A percentile compares a stretch with the other conserved stretches of the same genome.
Conservation (phyloP, 2,888 invertebrate species). For the Rhagophthalmus giganteus region DNA sequence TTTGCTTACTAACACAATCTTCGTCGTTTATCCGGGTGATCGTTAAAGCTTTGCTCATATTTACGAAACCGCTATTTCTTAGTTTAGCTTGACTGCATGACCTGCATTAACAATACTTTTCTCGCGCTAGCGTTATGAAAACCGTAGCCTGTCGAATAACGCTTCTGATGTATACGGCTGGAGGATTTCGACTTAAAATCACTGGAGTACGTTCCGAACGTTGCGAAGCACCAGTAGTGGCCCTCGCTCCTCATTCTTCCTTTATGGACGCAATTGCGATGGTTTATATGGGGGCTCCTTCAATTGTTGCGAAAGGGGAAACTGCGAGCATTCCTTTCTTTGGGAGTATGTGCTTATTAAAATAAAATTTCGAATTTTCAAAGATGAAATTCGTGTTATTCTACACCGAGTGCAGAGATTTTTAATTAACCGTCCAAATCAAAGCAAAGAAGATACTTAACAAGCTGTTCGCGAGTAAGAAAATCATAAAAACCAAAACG, state of each 20-base stretch:
- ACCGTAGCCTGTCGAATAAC: conserved; percentile 69
- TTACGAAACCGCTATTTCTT: conserved; percentile 2
- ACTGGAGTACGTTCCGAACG: conserved; percentile 67
- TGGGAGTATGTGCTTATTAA: conserved; percentile 71
- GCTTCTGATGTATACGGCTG: conserved; percentile 74
- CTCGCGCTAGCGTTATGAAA: conserved; percentile 57
- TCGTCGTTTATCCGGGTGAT: no score
- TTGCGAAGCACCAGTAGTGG: conserved; percentile 78
- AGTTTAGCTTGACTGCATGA: conserved; percentile 11
- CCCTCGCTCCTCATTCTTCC: conserved; percentile 88
- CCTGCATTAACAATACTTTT: conserved; percentile 21
- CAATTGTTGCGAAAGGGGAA: conserved; percentile 88
- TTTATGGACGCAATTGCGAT: conserved; percentile 88
- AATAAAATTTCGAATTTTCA: conserved; percentile 4
- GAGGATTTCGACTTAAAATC: conserved; percentile 81
- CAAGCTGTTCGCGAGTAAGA: neutral
- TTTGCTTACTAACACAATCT: no score
- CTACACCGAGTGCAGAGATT: neutral
- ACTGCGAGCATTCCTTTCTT: conserved; percentile 81
- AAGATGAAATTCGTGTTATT: no score
- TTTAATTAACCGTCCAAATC: neutral
- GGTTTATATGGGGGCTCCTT: conserved; percentile 80
- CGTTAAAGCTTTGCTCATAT: no score
- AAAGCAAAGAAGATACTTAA: neutral
- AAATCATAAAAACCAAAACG: neutral